Conservation (phyloP, 2,888 invertebrate species). For the Acronicta alni region DNA sequence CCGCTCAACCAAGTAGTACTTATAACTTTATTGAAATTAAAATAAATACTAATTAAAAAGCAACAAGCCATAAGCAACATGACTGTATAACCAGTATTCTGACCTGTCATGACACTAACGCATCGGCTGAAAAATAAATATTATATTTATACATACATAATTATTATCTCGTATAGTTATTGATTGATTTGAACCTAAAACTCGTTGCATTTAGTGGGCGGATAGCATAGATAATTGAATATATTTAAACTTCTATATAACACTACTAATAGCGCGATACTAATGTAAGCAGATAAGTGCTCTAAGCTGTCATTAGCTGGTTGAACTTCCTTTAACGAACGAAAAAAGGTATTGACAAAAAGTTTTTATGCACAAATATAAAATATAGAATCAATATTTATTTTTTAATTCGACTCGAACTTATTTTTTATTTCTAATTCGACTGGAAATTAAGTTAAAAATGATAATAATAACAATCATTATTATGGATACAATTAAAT, state of each 20-base stretch:
- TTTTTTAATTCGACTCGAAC: too few relatives aligned
- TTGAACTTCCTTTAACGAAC: too few relatives aligned
- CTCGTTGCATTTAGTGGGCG: constrained; percentile 24
- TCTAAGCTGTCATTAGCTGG: too few relatives aligned
- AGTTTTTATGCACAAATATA: too few relatives aligned
- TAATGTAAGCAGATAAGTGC: too few relatives aligned
- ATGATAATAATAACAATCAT: too few relatives aligned
- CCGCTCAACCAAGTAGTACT: not conserved
- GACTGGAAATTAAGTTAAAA: too few relatives aligned
- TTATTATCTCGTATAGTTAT: constrained; percentile 26
- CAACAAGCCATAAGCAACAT: constrained; percentile 75
- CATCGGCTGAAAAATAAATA: constrained; percentile 85
- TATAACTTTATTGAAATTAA: not conserved
- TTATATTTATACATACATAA: constrained; percentile 55
- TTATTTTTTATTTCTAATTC: too few relatives aligned
- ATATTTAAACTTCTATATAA: not conserved
- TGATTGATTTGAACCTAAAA: constrained; percentile 2
- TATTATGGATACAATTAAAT: too few relatives aligned
- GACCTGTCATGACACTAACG: constrained; percentile 81
- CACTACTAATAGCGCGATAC: too few relatives aligned
- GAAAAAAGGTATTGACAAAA: too few relatives aligned
- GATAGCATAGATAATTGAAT: constrained; percentile 12
- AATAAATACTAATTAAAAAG: constrained; percentile 58
- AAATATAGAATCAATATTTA: too few relatives aligned
- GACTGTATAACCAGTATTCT: constrained; percentile 77